Evolutionary conservation across 2,888 invertebrate genomes (phyloP).

Genomic region (Beris chalybata): DNA sequence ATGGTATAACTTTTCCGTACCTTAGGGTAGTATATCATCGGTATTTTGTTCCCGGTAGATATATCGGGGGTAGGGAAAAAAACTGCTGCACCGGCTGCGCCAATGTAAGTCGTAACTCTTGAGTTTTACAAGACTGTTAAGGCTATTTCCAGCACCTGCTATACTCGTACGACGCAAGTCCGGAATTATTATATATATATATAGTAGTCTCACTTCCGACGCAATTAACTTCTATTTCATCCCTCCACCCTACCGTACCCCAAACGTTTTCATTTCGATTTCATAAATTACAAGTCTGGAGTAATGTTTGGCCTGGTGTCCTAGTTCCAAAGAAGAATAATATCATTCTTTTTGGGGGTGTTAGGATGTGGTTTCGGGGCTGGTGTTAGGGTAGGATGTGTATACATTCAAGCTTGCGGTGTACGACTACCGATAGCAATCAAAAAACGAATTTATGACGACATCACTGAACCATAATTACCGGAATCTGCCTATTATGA

Average conservation of each 20-base stretch:
- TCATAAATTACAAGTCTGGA: not conserved
- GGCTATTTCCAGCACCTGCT: constrained; percentile 27
- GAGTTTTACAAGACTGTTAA: constrained; percentile 23
- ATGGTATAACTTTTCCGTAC: constrained; percentile 27
- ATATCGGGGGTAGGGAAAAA: constrained; percentile 12
- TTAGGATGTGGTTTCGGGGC: too few relatives aligned
- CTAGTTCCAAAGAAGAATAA: too few relatives aligned
- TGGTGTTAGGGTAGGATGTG: too few relatives aligned
- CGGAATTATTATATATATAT: constrained; percentile 21
- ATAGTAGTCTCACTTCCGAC: constrained; percentile 8
- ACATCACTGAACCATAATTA: too few relatives aligned
- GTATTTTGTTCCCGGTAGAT: constrained; percentile 26
- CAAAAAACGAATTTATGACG: too few relatives aligned
- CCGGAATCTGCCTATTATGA: not conserved
- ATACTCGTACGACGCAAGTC: constrained; percentile 14
- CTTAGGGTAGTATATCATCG: constrained; percentile 24
- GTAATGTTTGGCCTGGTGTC: too few relatives aligned
- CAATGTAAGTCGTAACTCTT: constrained; percentile 23
- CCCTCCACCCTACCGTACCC: not conserved
- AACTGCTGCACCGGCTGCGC: constrained; percentile 15
- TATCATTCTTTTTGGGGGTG: too few relatives aligned
- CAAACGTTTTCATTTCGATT: constrained; percentile 18
- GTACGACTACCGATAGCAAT: too few relatives aligned
- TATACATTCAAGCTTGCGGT: too few relatives aligned
- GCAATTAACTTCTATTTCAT: constrained; percentile 15